Evolutionary conservation across 1,140 invertebrate species (phyloP).

Genomic region (Nebria ingens): DNA sequence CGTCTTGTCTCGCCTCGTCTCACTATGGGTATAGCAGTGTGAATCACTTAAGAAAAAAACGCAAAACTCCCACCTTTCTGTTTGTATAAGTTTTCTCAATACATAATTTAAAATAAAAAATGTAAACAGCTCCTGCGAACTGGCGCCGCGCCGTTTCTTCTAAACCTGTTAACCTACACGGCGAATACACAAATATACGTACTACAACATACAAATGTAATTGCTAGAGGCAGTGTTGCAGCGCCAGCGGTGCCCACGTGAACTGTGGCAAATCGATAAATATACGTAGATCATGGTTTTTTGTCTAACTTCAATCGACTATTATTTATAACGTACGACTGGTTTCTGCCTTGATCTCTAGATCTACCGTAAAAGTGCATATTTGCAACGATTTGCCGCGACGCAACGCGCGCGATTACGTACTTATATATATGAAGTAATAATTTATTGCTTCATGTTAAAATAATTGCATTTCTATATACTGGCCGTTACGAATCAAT

Average conservation of each 20-base stretch:
- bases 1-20: too few species aligned
- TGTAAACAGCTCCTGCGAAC: conserved; percentile 2
- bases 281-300: not conserved
- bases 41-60: not conserved
- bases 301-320: not conserved
- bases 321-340: not conserved
- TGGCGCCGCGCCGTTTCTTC: conserved; percentile 3
- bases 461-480: too few species aligned
- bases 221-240: not conserved
- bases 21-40: too few species aligned
- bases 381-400: too few species aligned
- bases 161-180: conserved; percentile 8
- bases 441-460: not conserved
- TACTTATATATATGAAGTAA: too few species aligned
- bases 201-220: too few species aligned
- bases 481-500: too few species aligned
- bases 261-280: conserved; percentile 2
- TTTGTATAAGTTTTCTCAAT: not conserved
- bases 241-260: not conserved
- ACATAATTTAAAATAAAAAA: conserved; percentile 6
- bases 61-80: not conserved
- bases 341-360: not conserved
- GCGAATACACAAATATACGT: not conserved
- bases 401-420: too few species aligned
- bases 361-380: too few species aligned